Evolutionary conservation across 2,797 vertebrate genomes (phyloP).

Genomic region (Jordanella pulchra): DNA sequence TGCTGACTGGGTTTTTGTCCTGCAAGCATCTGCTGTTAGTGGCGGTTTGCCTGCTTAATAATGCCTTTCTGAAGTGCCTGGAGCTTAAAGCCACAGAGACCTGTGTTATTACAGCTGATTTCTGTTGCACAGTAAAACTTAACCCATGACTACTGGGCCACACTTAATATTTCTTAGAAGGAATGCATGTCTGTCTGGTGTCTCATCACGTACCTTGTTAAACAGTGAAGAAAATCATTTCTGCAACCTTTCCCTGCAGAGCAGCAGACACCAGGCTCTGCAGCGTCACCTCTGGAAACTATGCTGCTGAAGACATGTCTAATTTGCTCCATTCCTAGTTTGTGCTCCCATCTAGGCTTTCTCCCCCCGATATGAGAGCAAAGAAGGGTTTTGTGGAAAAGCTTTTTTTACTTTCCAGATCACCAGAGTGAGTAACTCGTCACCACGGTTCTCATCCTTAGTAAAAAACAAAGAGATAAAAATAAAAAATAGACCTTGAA

Average conservation of each 20-base stretch:
- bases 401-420: constrained; percentile 26
- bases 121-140: constrained; percentile 36
- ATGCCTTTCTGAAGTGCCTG: constrained; percentile 73
- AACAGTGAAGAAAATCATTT: constrained; percentile 33
- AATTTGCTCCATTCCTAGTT: constrained; percentile 43
- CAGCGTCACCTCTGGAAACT: constrained; percentile 48
- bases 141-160: constrained; percentile 45
- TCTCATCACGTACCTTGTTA: constrained; percentile 22
- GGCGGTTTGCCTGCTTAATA: constrained; percentile 57
- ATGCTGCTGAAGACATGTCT: constrained; percentile 21
- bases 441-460: no score
- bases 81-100: constrained; percentile 59
- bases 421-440: no score
- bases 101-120: constrained; percentile 56
- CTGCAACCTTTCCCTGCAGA: constrained; percentile 22
- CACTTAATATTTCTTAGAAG: constrained; percentile 26
- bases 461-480: no score
- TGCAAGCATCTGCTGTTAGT: constrained; percentile 44
- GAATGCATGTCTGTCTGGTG: constrained; percentile 5
- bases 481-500: no score
- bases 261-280: constrained; percentile 22
- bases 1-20: constrained; percentile 62
- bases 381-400: constrained; percentile 28
- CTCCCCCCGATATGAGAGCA: constrained; percentile 12
- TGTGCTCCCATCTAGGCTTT: constrained; percentile 41